Conservation (phyloP, 2,113 vertebrate genomes). For the Hystrix cristata region DNA sequence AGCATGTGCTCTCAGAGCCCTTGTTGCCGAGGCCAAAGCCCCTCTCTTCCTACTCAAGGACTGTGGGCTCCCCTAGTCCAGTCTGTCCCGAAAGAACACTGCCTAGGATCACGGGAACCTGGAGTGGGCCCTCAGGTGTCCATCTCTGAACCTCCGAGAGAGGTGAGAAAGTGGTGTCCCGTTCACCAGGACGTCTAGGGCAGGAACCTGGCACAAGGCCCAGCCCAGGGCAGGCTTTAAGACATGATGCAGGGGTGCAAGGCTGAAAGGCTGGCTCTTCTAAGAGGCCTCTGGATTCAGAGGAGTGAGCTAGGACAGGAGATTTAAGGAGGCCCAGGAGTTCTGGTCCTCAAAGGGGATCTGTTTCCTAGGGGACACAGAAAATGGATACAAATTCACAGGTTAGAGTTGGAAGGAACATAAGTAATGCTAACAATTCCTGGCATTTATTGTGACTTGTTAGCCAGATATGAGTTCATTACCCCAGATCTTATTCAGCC, state of each 20-base stretch:
- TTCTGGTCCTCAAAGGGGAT: neutral
- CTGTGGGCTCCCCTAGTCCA: neutral
- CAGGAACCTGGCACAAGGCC: neutral
- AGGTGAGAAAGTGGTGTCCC: neutral
- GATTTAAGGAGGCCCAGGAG: neutral
- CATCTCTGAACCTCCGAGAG: neutral
- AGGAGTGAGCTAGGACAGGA: neutral
- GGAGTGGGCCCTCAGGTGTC: neutral
- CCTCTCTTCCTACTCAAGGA: neutral
- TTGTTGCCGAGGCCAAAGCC: neutral
- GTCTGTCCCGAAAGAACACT: neutral
- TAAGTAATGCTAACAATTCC: neutral
- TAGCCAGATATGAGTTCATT: neutral
- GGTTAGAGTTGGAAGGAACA: neutral
- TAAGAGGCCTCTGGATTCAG: neutral
- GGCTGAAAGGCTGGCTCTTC: neutral
- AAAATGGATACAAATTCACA: neutral
- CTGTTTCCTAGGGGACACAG: neutral
- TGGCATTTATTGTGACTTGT: neutral
- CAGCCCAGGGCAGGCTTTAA: neutral
- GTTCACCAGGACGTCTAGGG: neutral
- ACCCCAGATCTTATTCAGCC: neutral
- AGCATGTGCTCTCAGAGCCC: neutral
- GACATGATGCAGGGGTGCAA: neutral
- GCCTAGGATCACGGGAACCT: neutral